A percentile compares a stretch with the other conserved stretches of the same genome.
Conservation (phyloP, 2,888 invertebrate genomes). For the Andrena dorsata region DNA sequence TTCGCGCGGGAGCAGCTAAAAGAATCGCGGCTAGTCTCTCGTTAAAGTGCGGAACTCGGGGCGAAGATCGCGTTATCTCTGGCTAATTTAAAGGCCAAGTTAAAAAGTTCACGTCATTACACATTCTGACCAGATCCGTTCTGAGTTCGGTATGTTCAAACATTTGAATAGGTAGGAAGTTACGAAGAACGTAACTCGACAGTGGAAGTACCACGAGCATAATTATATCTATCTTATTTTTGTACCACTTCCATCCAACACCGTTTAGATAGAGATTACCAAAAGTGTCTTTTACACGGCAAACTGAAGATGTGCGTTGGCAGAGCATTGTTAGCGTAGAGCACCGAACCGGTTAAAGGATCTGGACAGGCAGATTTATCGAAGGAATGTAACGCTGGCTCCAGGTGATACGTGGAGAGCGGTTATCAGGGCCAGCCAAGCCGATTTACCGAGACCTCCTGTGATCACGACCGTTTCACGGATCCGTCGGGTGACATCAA, state of each 20-base stretch:
- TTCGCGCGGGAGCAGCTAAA: not conserved
- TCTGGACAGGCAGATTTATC: constrained; percentile 60
- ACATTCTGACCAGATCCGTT: not conserved
- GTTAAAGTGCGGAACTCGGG: not conserved
- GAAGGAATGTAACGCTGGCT: constrained; percentile 59
- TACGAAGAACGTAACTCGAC: not conserved
- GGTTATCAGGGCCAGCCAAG: constrained; percentile 66
- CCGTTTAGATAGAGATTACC: not conserved
- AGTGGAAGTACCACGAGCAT: too few species aligned
- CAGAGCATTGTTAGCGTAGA: not conserved
- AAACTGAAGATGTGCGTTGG: not conserved
- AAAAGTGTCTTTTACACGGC: not conserved
- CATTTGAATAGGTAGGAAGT: not conserved
- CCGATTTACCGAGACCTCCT: constrained; percentile 69
- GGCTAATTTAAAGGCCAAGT: not conserved
- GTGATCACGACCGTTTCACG: constrained; percentile 44
- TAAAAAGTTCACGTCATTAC: not conserved
- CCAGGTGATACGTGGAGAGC: constrained; percentile 61
- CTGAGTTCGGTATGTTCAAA: not conserved
- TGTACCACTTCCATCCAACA: not conserved
- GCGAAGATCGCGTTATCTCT: not conserved
- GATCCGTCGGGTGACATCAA: constrained; percentile 55
- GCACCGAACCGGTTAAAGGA: constrained; percentile 36
- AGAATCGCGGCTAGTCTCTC: constrained; percentile 1
- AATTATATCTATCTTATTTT: not conserved